Evolutionary conservation across 2,797 vertebrate genomes (phyloP), one percentile per base, ranked within the genome.

Genomic region (Toxotes lorentzi): DNA sequence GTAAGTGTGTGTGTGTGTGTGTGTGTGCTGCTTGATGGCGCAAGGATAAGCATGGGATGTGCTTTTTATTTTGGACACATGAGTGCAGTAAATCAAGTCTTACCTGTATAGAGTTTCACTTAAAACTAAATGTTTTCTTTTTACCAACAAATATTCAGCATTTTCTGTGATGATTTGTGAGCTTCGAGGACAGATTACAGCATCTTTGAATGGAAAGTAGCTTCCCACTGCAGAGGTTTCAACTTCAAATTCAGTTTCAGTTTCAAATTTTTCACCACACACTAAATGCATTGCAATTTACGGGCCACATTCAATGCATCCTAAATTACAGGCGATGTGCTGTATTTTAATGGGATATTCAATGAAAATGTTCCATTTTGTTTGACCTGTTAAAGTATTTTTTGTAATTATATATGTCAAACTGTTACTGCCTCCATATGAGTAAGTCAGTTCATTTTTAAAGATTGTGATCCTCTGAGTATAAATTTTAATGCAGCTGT

Each of bases 1-100:
- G 98, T 99, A 94, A 99, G 21, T 63, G 21, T 78, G 47, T 50
- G 30, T 74, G 19, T 78, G 47, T 50, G 30, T 74, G 27, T 30
- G 4, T 30, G 70, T 60, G 68, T 76, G 63, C 43, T 45, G n/a
- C 69, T 60, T 32, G 34, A 73, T 70, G 54, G 50, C 34, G 23
- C 30, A 48, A 50, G 2, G 63, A n/a, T 62, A 54, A 59, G 66
- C 64, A 30, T 50, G 48, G 58, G 23, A 3, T 23, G 17, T 78
- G 23, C 14, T n/a, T 63, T 74, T 61, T 40, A 34, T 24, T 60
- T 38, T 17, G 14, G 4, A 40, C 40, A 41, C 14, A 70, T 27
- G 32, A 34, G 2, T 62, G 41, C 13, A 7, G 51, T 59, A 1
- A 17, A 41, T 61, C 1, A 14, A 5, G 27, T 30, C 27, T 30